These are phyloP conservation scores for Ditylenchus weischeri DNA, from an alignment of 2,888 invertebrate genomes.

Conservation along the genomic window DNA sequence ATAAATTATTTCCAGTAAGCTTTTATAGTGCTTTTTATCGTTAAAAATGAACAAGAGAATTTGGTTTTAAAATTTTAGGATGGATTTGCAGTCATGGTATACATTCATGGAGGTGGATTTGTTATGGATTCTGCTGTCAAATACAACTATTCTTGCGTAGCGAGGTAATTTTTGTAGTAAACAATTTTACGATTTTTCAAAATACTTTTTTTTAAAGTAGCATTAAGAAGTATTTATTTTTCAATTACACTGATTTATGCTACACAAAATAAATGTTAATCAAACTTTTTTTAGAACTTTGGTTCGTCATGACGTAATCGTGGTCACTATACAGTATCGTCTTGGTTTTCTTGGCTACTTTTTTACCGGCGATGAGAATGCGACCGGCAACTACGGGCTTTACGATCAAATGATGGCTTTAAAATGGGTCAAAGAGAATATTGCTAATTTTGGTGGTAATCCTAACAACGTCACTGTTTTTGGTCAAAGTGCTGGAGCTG, in stretches of 20 bases:
- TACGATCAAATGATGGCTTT: slow-evolving; percentile 44
- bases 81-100: slow-evolving; percentile 50
- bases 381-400: slow-evolving; percentile 41
- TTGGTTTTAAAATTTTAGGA: slow-evolving; percentile 30
- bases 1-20: slow-evolving; percentile 5
- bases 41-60: not conserved
- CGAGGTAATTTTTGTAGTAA: slow-evolving; percentile 19
- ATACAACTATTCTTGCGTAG: slow-evolving; percentile 34
- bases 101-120: slow-evolving; percentile 54
- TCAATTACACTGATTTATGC: too few species aligned
- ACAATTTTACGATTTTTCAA: not conserved
- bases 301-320: slow-evolving; percentile 46
- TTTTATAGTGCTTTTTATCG: not conserved
- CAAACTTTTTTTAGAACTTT: slow-evolving; percentile 37
- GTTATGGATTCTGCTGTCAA: slow-evolving; percentile 40
- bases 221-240: too few species aligned
- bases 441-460: slow-evolving; percentile 48
- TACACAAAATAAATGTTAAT: not conserved
- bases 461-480: slow-evolving; percentile 45
- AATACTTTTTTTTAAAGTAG: too few species aligned
- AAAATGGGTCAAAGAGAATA: slow-evolving; percentile 47
- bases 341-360: slow-evolving; percentile 54
- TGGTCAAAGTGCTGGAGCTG: slow-evolving; percentile 53
- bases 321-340: slow-evolving; percentile 54
- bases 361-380: slow-evolving; percentile 45